Evolutionary conservation across 2,888 invertebrate species (phyloP).

Genomic region (Timema podura): DNA sequence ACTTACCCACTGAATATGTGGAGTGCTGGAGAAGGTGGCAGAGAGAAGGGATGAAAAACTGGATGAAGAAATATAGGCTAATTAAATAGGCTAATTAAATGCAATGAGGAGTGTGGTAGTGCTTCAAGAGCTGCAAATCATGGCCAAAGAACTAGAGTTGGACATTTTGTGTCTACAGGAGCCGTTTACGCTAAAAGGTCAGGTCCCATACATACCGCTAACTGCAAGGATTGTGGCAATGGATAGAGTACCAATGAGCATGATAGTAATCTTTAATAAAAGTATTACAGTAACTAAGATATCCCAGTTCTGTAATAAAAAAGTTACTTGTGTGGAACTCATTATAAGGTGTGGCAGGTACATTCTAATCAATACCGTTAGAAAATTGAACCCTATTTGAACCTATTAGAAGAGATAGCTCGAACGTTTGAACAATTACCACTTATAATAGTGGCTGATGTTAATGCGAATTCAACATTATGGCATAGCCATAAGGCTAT

Average conservation of each 20-base stretch:
- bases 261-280: no score
- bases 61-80: no score
- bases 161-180: background rate
- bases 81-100: background rate
- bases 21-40: no score
- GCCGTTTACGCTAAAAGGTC: background rate
- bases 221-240: background rate
- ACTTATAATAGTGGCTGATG: background rate
- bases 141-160: background rate
- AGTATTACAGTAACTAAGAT: no score
- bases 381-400: no score
- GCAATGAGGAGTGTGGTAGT: background rate
- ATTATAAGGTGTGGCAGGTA: background rate
- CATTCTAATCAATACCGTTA: background rate
- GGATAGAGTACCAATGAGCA: no score
- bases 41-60: no score
- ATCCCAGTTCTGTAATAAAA: no score
- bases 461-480: conserved; percentile 1
- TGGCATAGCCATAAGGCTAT: background rate
- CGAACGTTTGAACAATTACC: background rate
- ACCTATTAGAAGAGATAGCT: background rate
- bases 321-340: background rate
- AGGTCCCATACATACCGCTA: background rate
- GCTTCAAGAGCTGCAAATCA: background rate
- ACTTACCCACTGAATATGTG: no score